Evolutionary conservation across 2,113 vertebrate genomes (phyloP).

Genomic region (Semnornis frantzii): DNA sequence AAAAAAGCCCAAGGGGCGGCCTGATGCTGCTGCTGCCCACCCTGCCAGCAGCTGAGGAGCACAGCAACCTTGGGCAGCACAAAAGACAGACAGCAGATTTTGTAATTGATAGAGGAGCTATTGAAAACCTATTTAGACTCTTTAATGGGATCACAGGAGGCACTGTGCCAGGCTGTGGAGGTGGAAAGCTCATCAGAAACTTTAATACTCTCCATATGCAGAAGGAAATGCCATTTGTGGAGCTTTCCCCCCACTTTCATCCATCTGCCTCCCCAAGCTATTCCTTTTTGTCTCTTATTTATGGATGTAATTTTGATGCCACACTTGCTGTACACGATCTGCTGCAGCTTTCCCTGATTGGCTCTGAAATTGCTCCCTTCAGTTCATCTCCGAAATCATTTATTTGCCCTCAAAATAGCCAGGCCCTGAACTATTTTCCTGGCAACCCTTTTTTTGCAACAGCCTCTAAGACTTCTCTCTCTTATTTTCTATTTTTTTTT

Average conservation of each 20-base stretch:
- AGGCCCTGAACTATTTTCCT: conserved; percentile 34
- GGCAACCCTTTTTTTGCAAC: neutral
- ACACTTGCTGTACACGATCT: conserved; percentile 13
- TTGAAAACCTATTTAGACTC: neutral
- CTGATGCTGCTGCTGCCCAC: neutral
- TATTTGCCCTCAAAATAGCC: conserved; percentile 52
- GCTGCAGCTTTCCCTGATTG: conserved; percentile 38
- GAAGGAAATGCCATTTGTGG: conserved; percentile 38
- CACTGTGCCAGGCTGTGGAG: neutral
- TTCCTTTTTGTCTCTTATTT: conserved; percentile 60
- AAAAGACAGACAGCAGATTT: neutral
- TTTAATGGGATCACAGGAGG: neutral
- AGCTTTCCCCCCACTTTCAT: conserved; percentile 3
- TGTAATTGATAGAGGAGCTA: neutral
- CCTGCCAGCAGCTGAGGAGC: neutral
- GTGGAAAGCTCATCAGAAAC: neutral
- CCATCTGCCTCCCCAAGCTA: conserved; percentile 28
- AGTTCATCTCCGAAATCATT: conserved; percentile 12
- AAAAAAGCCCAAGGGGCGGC: neutral
- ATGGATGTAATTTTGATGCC: conserved; percentile 53
- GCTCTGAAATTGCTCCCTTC: conserved; percentile 44
- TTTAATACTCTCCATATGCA: conserved; percentile 1
- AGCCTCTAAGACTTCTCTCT: neutral
- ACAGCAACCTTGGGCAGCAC: neutral
- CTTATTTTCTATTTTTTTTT: neutral